Evolutionary conservation across 2,113 vertebrate species (phyloP), one percentile per base, ranked within the genome.

Genomic region (Mohoua ochrocephala): DNA sequence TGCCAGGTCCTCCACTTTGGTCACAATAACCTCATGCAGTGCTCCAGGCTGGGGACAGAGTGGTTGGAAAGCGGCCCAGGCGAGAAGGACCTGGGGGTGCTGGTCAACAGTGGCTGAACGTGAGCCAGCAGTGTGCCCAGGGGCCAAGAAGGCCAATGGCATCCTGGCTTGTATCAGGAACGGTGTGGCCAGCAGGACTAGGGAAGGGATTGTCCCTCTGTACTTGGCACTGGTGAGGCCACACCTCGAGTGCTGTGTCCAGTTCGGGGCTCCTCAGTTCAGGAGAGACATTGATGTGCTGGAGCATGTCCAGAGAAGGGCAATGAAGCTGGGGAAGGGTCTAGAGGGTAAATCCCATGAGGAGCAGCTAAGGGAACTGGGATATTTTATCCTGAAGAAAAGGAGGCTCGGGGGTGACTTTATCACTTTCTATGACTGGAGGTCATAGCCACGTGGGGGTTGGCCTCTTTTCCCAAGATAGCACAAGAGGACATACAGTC

Each of bases 111-210:
- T 3, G 50, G 49, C 49, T 73, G 21, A 26, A 49, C 35, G 6
- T 4, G 85, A 64, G 67, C 21, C 67, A 64, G 21, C 47, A 4
- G 21, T 3, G 30, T 56, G 57, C 17, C 42, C 75, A 42, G 47
- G n/a, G 39, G 27, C 33, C 73, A 87, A 24, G 22, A 45, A 33
- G 33, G 19, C n/a, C 65, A n/a, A 5, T 0, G 0, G n/a, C n/a
- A 64, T 28, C 63, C 11, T 56, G 75, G 42, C 30, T 33, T 17
- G 13, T 9, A 12, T 30, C 24, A 47, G 56, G 49, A 54, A 9
- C 17, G 17, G 19, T 21, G 64, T 63, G 75, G 56, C 24, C 56
- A 63, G 47, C 56, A 54, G 39, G 47, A 41, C 15, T 3, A 39
- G 19, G 49, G 56, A 5, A 41, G 47, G 1, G 28, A 54, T 8